Evolutionary conservation across 2,113 vertebrate species (phyloP).

Genomic region (Potamarius usumacintae): DNA sequence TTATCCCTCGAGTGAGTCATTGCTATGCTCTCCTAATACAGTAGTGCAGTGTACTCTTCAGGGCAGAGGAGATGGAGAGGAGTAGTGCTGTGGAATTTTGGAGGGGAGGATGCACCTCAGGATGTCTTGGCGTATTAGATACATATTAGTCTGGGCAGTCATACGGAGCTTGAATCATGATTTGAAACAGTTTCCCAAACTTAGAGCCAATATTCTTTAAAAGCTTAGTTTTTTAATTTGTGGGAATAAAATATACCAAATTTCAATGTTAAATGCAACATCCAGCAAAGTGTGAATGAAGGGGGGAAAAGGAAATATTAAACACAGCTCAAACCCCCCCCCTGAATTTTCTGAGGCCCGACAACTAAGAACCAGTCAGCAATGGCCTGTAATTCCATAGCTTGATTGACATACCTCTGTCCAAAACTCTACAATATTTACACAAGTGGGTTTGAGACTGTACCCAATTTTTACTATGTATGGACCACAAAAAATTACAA

Average conservation of each 20-base stretch:
- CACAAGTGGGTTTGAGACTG: background rate
- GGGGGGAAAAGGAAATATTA: too few species aligned
- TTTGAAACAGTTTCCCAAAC: background rate
- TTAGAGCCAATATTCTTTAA: conserved; percentile 4
- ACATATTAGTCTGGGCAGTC: conserved; percentile 24
- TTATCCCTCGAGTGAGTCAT: conserved; percentile 37
- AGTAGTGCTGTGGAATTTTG: conserved; percentile 35
- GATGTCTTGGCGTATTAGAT: conserved; percentile 11
- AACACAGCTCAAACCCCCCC: background rate
- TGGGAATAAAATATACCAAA: background rate
- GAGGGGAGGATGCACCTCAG: conserved; percentile 23
- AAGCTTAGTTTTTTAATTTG: background rate
- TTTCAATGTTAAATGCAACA: background rate
- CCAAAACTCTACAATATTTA: background rate
- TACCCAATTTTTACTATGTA: background rate
- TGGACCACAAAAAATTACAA: background rate
- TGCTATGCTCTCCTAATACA: conserved; percentile 47
- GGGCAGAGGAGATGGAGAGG: conserved; percentile 20
- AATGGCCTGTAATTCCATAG: background rate
- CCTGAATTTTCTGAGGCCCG: background rate
- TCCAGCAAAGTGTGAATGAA: background rate
- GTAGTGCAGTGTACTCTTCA: conserved; percentile 19
- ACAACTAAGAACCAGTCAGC: background rate
- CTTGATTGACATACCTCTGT: background rate
- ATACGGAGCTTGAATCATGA: background rate